These are phyloP conservation scores for Otolemur crassicaudatus DNA, from an alignment of 2,797 vertebrate species.

Conservation along the genomic window DNA sequence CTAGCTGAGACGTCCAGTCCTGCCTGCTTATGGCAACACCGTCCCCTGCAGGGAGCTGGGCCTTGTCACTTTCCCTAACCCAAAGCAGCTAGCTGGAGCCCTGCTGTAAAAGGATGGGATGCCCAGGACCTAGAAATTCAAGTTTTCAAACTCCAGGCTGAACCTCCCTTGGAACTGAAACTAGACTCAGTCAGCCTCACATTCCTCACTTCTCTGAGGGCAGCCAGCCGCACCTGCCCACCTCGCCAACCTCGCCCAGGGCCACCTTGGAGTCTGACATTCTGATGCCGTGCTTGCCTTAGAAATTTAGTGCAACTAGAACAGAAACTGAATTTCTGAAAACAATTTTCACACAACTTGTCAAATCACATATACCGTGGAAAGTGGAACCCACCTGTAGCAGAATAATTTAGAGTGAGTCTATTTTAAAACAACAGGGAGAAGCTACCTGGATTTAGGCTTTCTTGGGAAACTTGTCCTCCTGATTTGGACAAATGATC, in stretches of 20 bases:
- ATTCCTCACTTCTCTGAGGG: neutral
- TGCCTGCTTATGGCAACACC: neutral
- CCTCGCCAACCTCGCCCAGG: accelerated
- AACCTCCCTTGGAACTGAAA: neutral
- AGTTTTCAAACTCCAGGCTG: neutral
- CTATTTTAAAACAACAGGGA: neutral
- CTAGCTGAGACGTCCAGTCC: accelerated
- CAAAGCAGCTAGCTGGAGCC: neutral
- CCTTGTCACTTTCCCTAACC: no score
- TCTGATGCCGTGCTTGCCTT: neutral
- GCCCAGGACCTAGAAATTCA: neutral
- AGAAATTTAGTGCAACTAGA: neutral
- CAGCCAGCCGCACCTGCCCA: neutral
- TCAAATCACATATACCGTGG: neutral
- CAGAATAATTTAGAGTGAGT: neutral
- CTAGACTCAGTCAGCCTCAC: neutral
- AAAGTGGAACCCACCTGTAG: neutral
- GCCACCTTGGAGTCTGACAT: neutral
- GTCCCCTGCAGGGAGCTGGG: no score
- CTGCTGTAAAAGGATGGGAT: neutral
- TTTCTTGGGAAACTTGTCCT: neutral
- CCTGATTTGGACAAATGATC: neutral
- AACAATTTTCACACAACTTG: neutral
- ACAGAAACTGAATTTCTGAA: neutral
- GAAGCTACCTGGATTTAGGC: neutral